Evolutionary conservation across 2,888 invertebrate species (phyloP).

Genomic region (Eupithecia subfuscata): DNA sequence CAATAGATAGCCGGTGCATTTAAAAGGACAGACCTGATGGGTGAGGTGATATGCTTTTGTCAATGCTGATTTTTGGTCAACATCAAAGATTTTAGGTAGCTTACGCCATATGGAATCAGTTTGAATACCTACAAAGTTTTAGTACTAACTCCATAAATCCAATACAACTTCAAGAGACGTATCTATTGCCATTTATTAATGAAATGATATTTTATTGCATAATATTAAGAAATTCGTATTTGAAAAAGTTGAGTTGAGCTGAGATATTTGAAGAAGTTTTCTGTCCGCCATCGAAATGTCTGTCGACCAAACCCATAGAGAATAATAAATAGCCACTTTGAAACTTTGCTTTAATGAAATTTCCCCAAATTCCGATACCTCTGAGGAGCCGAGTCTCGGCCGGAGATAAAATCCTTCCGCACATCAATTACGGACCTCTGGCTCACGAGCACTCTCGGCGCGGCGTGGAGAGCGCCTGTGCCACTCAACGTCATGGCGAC

Average conservation of each 20-base stretch:
- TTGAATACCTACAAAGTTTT: not conserved
- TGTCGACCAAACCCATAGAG: constrained; percentile 31
- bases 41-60: not conserved
- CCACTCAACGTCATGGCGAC: not conserved
- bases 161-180: not conserved
- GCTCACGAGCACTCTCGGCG: constrained; percentile 23
- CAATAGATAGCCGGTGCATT: not conserved
- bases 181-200: constrained; percentile 1
- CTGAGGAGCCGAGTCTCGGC: constrained; percentile 21
- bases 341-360: constrained; percentile 37
- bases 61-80: not conserved
- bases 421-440: constrained; percentile 47
- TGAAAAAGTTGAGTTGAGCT: not conserved
- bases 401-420: constrained; percentile 46
- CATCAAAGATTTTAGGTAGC: not conserved
- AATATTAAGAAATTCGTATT: not conserved
- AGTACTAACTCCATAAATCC: not conserved
- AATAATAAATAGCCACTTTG: constrained; percentile 37
- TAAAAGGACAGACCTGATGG: not conserved
- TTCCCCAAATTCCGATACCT: constrained; percentile 38
- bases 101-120: not conserved
- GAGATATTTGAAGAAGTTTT: constrained; percentile 22
- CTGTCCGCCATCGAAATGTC: constrained; percentile 17
- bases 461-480: constrained; percentile 9
- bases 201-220: too few species aligned